Percentiles rank a stretch among this genome's conserved stretches.
Evolutionary conservation across 2,797 vertebrate genomes (phyloP).

Genomic region (Pachyuromys duprasi): DNA sequence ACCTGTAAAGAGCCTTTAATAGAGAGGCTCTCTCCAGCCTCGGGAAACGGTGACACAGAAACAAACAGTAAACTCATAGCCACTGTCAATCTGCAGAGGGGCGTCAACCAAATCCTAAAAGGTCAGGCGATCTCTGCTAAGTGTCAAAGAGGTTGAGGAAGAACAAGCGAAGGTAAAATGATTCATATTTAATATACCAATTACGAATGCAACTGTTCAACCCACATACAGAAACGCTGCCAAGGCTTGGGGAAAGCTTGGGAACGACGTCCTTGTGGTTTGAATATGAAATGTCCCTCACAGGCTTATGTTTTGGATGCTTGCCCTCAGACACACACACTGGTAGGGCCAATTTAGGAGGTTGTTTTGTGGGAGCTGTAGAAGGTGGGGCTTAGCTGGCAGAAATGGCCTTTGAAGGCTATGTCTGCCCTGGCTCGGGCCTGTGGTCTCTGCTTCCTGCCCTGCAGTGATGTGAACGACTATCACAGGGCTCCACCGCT

Average conservation of each 20-base stretch:
- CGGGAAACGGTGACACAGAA: not conserved
- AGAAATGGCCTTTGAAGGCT: not conserved
- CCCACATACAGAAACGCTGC: not conserved
- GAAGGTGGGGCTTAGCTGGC: not conserved
- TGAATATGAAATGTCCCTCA: not conserved
- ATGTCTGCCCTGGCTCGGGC: not conserved
- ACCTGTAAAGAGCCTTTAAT: slow-evolving; percentile 65
- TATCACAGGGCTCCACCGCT: not conserved
- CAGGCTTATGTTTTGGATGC: not conserved
- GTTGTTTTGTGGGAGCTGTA: not conserved
- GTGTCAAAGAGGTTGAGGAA: slow-evolving; percentile 12
- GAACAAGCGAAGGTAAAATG: not conserved
- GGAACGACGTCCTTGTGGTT: not conserved
- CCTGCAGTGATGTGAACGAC: not conserved
- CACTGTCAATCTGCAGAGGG: not conserved
- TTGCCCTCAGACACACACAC: not conserved
- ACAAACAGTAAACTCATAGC: not conserved
- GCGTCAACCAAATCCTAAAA: not conserved
- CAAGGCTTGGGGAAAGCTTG: not conserved
- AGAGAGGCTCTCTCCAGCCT: not conserved
- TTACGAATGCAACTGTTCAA: not conserved
- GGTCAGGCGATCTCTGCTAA: not conserved
- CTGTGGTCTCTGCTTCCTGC: not conserved
- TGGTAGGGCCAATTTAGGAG: not conserved
- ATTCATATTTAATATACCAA: not conserved